Conservation (phyloP, 2,113 vertebrate genomes). For the Campylomormyrus tamandua region DNA sequence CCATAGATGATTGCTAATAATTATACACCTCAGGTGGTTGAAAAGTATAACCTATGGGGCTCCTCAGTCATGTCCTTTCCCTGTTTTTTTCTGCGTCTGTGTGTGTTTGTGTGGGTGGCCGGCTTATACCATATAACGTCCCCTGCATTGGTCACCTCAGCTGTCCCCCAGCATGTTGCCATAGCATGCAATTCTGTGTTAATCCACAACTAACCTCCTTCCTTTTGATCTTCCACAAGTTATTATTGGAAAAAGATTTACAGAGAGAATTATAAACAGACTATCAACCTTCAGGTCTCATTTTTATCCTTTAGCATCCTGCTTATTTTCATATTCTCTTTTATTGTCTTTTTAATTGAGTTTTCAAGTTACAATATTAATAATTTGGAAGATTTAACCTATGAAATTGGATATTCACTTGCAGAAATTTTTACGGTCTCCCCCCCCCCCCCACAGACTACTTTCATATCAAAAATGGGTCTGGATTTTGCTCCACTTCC, state of each 20-base stretch:
- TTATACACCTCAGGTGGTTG: not conserved
- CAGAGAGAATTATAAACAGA: not conserved
- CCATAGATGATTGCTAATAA: not conserved
- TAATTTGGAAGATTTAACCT: not conserved
- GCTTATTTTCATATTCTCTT: not conserved
- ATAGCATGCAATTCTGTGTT: not conserved
- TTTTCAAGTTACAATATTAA: not conserved
- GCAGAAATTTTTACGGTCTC: not conserved
- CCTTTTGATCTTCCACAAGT: constrained; percentile 4
- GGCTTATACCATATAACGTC: not conserved
- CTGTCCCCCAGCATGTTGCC: not conserved
- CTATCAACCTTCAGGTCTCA: not conserved
- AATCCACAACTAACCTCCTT: not conserved
- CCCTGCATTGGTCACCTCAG: not conserved
- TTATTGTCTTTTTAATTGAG: not conserved
- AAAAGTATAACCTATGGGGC: not conserved
- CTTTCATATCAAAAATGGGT: not conserved
- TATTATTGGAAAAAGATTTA: not conserved
- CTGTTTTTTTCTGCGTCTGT: not conserved
- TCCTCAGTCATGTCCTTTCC: not conserved
- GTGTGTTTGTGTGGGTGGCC: not conserved
- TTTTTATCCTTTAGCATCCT: not conserved
- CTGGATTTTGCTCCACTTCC: not conserved
- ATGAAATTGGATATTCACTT: not conserved
- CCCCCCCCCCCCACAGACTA: not conserved